These are phyloP conservation scores for Resseliella maxima DNA, from an alignment of 2,888 invertebrate genomes.

Conservation along the genomic window DNA sequence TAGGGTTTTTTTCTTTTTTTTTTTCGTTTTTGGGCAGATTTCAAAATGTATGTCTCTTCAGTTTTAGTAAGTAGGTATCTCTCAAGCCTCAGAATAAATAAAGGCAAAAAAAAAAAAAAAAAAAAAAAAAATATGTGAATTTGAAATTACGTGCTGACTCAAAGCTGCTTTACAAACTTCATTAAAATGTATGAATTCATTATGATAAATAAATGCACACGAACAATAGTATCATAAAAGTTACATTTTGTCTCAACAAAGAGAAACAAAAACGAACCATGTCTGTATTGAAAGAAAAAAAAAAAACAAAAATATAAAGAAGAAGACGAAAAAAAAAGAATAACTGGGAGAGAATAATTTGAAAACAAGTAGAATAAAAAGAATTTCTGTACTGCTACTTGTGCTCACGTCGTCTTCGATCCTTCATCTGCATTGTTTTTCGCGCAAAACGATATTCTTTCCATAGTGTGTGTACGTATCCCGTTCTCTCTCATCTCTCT, in stretches of 20 bases:
- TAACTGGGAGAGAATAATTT: too few relatives aligned
- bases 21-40: background rate
- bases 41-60: background rate
- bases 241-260: constrained; percentile 29
- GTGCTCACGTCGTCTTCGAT: too few relatives aligned
- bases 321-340: too few relatives aligned
- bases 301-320: too few relatives aligned
- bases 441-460: too few relatives aligned
- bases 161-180: constrained; percentile 44
- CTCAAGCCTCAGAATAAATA: background rate
- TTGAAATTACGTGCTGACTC: constrained; percentile 25
- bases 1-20: too few relatives aligned
- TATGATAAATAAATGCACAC: constrained; percentile 24
- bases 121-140: background rate
- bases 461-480: too few relatives aligned
- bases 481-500: too few relatives aligned
- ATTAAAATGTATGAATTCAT: constrained; percentile 50
- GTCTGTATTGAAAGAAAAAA: background rate
- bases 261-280: constrained; percentile 28
- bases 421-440: too few relatives aligned
- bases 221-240: constrained; percentile 23
- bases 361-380: too few relatives aligned
- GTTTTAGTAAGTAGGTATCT: too few relatives aligned
- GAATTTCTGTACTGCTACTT: too few relatives aligned
- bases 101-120: background rate